Base-by-base conservation (phyloP, 2,888 invertebrate genomes). In the Andrena praecox region DNA sequence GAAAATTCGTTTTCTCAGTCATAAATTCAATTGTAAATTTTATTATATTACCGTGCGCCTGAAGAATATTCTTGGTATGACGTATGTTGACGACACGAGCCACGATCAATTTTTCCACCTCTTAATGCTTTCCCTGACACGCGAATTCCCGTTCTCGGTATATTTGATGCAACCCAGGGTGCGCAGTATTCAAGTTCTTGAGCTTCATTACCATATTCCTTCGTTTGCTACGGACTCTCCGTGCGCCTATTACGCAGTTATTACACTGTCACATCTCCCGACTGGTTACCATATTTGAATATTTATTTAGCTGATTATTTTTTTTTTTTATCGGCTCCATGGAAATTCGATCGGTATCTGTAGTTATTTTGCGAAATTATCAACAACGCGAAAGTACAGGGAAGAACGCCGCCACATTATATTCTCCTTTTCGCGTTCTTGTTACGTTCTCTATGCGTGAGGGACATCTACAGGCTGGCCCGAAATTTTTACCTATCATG, bases 221-320 rank as follows among this genome's bases (percentile, higher is more conserved):
- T 71, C 79, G 87, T 84, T 87, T 79, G 69, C 84, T 71, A 80
- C 79, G 70, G 66, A 72, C 74, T 33, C 69, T 60, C 75, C 75
- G 84, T 86, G 84, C 81, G 73, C 81, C 84, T 86, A 81, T 86
- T 86, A 86, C 84, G 67, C 77, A 76, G 87, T 75, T 84, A 86
- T 86, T 86, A 86, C 82, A 82, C 84, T 72, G 86, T 72, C 84
- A 80, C 79, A 79, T 76, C 62, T 67, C 63, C 56, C 77, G 80
- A 84, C 87, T 82, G 86, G 87, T 86, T 86, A 86, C 70, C 86
- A 73, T 84, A 80, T 73, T 76, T 86, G 87, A 86, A 86, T 86
- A 86, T 86, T 86, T 86, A 86, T 86, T 86, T 84, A 86, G 76
- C 77, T 71, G 82, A 86, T 86, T 82, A 86, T 84, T 85, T 83